Conservation (phyloP, 1,140 invertebrate species). For the Drosophila navojoa region DNA sequence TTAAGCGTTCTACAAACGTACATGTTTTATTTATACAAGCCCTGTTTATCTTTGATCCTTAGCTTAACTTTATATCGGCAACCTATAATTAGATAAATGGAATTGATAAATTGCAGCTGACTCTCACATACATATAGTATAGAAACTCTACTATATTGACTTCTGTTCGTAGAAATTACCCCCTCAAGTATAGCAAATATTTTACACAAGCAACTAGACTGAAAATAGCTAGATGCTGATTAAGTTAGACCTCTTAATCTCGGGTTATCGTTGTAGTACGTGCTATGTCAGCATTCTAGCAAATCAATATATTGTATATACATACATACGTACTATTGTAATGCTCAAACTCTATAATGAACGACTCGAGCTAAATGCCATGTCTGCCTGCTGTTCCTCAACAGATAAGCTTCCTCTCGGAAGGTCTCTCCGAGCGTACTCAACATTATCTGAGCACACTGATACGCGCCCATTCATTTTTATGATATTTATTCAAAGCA, state of each 20-base stretch:
- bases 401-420: conserved; percentile 35
- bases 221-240: neutral
- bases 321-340: neutral
- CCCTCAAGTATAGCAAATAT: neutral
- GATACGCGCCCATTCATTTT: conserved; percentile 43
- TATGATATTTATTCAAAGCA: conserved; percentile 34
- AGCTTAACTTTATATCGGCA: too few species aligned
- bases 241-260: conserved; percentile 6
- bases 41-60: too few species aligned
- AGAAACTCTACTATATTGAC: too few species aligned
- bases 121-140: too few species aligned
- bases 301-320: conserved; percentile 10
- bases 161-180: too few species aligned
- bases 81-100: too few species aligned
- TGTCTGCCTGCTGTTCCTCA: conserved; percentile 27
- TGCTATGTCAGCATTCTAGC: neutral
- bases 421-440: conserved; percentile 7
- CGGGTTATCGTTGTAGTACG: conserved; percentile 2
- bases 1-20: too few species aligned
- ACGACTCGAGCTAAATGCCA: neutral
- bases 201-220: neutral
- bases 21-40: too few species aligned
- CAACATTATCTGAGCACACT: conserved; percentile 37
- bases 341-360: neutral
- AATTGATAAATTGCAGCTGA: too few species aligned